These are phyloP conservation scores for Macroramphosus scolopax DNA, from an alignment of 2,797 vertebrate genomes.

Conservation along the genomic window DNA sequence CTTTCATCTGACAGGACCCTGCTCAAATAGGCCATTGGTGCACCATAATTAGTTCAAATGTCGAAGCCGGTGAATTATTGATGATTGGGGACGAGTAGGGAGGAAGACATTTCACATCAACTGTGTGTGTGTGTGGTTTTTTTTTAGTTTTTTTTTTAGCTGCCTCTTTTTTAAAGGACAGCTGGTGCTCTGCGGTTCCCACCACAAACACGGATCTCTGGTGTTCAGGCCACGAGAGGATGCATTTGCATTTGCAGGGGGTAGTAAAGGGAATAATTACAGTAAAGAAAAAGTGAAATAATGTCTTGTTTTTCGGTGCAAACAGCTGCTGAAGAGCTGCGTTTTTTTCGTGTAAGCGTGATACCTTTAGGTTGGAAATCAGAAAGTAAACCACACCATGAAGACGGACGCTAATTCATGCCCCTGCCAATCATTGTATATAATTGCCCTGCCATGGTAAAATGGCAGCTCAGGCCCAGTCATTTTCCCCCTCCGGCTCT, in stretches of 20 bases:
- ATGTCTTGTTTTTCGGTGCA: slow-evolving; percentile 43
- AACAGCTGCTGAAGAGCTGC: slow-evolving; percentile 38
- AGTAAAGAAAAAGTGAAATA: slow-evolving; percentile 45
- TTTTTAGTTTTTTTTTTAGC: slow-evolving; percentile 36
- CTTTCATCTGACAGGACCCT: slow-evolving; percentile 67
- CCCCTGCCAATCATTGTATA: slow-evolving; percentile 65
- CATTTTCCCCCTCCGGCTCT: slow-evolving; percentile 58
- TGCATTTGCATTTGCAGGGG: slow-evolving; percentile 47
- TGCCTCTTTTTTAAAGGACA: slow-evolving; percentile 68
- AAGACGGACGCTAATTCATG: slow-evolving; percentile 66
- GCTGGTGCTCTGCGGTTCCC: slow-evolving; percentile 59
- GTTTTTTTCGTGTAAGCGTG: slow-evolving; percentile 12
- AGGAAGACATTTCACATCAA: slow-evolving; percentile 65
- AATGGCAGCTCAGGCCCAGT: slow-evolving; percentile 56
- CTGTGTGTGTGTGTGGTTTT: slow-evolving; percentile 21
- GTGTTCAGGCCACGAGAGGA: too few relatives aligned
- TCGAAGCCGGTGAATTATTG: slow-evolving; percentile 78
- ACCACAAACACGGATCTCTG: slow-evolving; percentile 56
- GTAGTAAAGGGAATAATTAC: slow-evolving; percentile 55
- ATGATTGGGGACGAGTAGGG: slow-evolving; percentile 65
- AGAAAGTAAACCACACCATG: slow-evolving; percentile 40
- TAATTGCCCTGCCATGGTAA: slow-evolving; percentile 60
- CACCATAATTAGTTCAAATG: slow-evolving; percentile 81
- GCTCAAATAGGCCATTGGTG: slow-evolving; percentile 77
- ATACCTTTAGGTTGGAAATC: slow-evolving; percentile 43